These are phyloP conservation scores for Coracopsis vasa DNA, from an alignment of 2,113 vertebrate species.

Conservation along the genomic window DNA sequence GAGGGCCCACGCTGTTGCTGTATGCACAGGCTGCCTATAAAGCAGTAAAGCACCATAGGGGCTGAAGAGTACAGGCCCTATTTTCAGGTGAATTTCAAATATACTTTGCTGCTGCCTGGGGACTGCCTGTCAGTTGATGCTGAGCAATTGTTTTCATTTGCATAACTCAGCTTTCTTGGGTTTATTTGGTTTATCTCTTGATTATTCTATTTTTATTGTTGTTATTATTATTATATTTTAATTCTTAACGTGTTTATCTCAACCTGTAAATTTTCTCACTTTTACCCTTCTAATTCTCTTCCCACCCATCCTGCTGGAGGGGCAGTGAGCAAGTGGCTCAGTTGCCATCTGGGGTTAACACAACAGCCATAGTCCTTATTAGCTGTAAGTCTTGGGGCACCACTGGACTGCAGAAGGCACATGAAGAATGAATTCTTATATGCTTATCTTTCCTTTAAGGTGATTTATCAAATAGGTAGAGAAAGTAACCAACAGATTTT, in stretches of 20 bases:
- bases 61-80: background rate
- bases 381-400: background rate
- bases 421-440: background rate
- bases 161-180: background rate
- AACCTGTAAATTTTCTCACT: background rate
- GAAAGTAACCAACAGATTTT: background rate
- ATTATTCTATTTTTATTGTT: background rate
- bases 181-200: background rate
- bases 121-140: background rate
- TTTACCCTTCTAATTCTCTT: background rate
- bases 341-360: background rate
- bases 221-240: background rate
- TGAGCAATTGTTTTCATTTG: background rate
- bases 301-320: background rate
- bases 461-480: background rate
- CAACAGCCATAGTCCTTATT: background rate
- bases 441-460: background rate
- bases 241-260: background rate
- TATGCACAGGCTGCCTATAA: background rate
- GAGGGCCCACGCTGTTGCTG: background rate
- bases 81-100: background rate
- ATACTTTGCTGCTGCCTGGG: background rate
- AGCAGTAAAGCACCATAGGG: background rate
- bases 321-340: background rate
- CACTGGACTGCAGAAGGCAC: background rate